Conservation (phyloP, 1,140 invertebrate genomes). For the Penaeus vannamei region DNA sequence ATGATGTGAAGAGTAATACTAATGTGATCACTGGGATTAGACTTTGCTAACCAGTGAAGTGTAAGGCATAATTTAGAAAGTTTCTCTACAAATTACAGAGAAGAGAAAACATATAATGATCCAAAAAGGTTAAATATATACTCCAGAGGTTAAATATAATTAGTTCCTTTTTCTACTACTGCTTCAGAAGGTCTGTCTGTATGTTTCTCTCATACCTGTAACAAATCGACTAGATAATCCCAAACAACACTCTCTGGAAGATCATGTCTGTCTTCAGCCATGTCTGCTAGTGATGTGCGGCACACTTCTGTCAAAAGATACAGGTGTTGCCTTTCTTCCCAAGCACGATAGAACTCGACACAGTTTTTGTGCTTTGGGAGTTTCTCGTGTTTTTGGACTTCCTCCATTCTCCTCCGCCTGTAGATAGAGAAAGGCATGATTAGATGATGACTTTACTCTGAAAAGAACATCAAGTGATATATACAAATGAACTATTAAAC, state of each 20-base stretch:
- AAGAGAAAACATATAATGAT: no score
- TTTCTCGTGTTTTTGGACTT: conserved; percentile 81
- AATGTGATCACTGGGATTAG: no score
- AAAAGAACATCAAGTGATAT: background rate
- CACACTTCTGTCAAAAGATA: conserved; percentile 85
- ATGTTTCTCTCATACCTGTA: conserved; percentile 71
- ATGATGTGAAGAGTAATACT: no score
- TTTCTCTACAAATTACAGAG: no score
- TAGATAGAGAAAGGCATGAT: conserved; percentile 29
- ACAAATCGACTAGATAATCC: conserved; percentile 75
- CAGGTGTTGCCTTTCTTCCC: conserved; percentile 81
- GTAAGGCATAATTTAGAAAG: no score
- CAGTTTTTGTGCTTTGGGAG: conserved; percentile 80
- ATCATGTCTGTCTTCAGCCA: conserved; percentile 71
- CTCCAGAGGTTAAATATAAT: no score
- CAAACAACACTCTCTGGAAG: conserved; percentile 74
- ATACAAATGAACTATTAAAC: no score
- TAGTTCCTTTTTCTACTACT: no score
- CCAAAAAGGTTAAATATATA: no score
- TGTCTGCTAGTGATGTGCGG: conserved; percentile 72
- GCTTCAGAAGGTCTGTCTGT: no score
- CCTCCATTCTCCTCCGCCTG: conserved; percentile 77
- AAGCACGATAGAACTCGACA: conserved; percentile 80
- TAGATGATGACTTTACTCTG: conserved; percentile 8
- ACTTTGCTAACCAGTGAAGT: no score